A percentile compares a stretch with the other conserved stretches of the same genome.
Evolutionary conservation across 64 coral and sea anemone genomes (phyloP).

Genomic region (Hydrozoanthus tunicans): DNA sequence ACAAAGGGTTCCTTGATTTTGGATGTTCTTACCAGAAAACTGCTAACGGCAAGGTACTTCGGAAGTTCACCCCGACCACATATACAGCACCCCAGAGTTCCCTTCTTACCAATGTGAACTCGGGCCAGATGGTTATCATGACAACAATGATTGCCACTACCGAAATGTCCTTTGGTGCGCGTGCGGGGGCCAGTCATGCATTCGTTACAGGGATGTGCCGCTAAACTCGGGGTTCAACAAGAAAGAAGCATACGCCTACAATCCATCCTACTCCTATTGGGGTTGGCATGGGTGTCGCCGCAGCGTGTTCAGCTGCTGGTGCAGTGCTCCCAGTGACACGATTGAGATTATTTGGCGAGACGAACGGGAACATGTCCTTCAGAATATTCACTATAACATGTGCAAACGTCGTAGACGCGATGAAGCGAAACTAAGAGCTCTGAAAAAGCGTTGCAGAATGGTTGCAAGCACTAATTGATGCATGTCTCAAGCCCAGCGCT

Average conservation of each 20-base stretch:
- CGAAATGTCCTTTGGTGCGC: neutral
- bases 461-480: too few species aligned
- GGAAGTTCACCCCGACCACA: neutral
- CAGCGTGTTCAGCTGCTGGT: neutral
- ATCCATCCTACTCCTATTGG: neutral
- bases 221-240: neutral
- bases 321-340: neutral
- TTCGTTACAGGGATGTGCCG: neutral
- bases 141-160: conserved; percentile 14
- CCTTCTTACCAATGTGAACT: neutral
- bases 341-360: neutral
- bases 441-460: too few species aligned
- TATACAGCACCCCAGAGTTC: neutral
- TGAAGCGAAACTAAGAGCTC: too few species aligned
- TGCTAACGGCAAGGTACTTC: neutral
- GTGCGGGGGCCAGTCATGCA: conserved; percentile 2
- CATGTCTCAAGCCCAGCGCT: too few species aligned
- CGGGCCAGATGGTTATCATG: neutral
- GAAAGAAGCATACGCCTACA: neutral
- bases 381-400: neutral
- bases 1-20: conserved; percentile 16
- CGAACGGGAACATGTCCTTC: neutral
- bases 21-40: neutral
- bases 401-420: too few species aligned
- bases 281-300: conserved; percentile 4